Percentiles rank a stretch among this genome's conserved stretches.
Evolutionary conservation across 2,888 invertebrate species (phyloP).

Genomic region (Agonum fuliginosum): DNA sequence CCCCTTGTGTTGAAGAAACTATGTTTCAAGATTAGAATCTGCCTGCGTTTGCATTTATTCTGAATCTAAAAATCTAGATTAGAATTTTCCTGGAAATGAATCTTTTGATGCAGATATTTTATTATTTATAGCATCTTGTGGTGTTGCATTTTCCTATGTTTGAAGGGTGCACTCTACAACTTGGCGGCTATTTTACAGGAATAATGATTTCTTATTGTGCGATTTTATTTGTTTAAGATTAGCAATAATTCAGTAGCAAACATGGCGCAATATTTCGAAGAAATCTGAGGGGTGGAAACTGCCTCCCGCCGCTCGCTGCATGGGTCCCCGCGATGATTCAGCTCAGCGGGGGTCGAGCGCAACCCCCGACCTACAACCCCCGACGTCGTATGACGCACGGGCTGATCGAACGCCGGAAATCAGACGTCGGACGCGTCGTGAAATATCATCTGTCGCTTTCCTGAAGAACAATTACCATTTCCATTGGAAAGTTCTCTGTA

Average conservation of each 20-base stretch:
- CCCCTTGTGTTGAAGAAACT: too few species aligned
- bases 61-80: too few species aligned
- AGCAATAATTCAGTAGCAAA: background rate
- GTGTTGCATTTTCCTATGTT: too few species aligned
- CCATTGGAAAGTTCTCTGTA: conserved; percentile 61
- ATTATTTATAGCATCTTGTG: too few species aligned
- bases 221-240: background rate
- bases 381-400: conserved; percentile 36
- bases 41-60: too few species aligned
- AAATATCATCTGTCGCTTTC: conserved; percentile 49
- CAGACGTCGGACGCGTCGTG: conserved; percentile 50
- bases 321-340: conserved; percentile 50
- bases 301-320: conserved; percentile 22
- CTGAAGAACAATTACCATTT: conserved; percentile 63
- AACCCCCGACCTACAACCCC: background rate
- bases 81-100: too few species aligned
- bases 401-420: conserved; percentile 54
- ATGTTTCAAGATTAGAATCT: too few species aligned
- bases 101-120: too few species aligned
- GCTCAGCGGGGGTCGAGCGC: conserved; percentile 41
- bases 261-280: conserved; percentile 1
- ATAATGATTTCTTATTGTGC: too few species aligned
- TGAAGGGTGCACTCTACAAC: too few species aligned
- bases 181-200: too few species aligned
- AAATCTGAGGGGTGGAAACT: background rate